Evolutionary conservation across 2,888 invertebrate genomes (phyloP), one percentile per base, ranked within the genome.

Genomic region (Cataglyphis altisquamis): DNA sequence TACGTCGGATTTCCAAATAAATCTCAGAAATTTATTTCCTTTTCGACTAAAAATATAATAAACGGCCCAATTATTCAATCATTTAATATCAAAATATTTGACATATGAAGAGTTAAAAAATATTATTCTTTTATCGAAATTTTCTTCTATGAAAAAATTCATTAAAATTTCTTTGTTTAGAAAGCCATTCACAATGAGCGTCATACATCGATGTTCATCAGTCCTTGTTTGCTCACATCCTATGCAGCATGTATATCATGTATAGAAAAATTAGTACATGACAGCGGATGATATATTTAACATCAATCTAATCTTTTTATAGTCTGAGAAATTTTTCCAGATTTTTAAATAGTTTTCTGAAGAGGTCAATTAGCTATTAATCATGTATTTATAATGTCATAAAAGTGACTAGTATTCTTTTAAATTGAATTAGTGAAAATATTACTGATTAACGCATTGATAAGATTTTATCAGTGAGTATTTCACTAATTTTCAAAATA

Each of bases 21-120:
- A 52, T 66, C 12, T 67, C 29, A 6, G 29, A 39, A 77, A 77
- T 67, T 41, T 12, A 21, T 66, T 18, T 64, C n/a, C 29, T 25
- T 12, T 25, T 10, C 21, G 4, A 62, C 3, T 72, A 55, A 70
- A 73, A 57, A 39, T n/a, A 41, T 15, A 55, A 29, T 36, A 41
- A 73, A 9, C 29, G 6, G n/a, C 25, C 5, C n/a, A 62, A 8
- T 21, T 29, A 60, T 45, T 41, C 45, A 36, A 36, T 36, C 0
- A 36, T 36, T 36, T 36, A 36, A 21, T 32, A 41, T 57, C n/a
- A 60, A 29, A 60, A 41, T 48, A 52, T 25, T 52, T 63, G 2
- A 73, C 4, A 25, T n/a, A 39, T 29, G 0, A 29, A 60, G 29
- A 60, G 9, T 18, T 41, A 60, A 64, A 74, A 64, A 63, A 3